A percentile compares a stretch with the other conserved stretches of the same genome.
These are phyloP conservation scores for Melanotaenia trifasciata DNA, from an alignment of 2,797 vertebrate species.

Conservation along the genomic window DNA sequence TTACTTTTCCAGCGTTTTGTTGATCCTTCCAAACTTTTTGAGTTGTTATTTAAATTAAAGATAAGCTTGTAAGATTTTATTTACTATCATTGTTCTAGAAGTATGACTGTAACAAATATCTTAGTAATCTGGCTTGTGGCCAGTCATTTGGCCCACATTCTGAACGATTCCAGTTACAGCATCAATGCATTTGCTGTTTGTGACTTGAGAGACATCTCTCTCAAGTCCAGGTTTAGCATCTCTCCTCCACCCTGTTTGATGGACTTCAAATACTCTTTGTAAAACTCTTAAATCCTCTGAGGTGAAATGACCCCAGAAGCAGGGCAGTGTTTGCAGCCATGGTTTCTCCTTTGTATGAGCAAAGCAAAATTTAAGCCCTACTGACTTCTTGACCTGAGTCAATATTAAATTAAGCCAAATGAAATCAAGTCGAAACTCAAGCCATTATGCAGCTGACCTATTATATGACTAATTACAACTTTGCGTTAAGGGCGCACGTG, in stretches of 20 bases:
- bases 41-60: neutral
- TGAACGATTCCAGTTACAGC: neutral
- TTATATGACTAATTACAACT: neutral
- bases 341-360: slow-evolving; percentile 27
- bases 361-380: slow-evolving; percentile 45
- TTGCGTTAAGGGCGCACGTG: neutral
- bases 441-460: neutral
- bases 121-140: neutral
- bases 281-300: slow-evolving; percentile 66
- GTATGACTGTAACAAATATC: neutral
- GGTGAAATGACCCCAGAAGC: slow-evolving; percentile 77
- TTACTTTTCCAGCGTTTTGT: neutral
- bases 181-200: neutral
- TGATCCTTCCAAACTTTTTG: too few relatives aligned
- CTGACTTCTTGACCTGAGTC: slow-evolving; percentile 36
- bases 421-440: slow-evolving; percentile 16
- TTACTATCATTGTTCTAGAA: neutral
- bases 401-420: slow-evolving; percentile 17
- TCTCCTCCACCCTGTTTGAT: slow-evolving; percentile 50
- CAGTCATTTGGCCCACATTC: neutral
- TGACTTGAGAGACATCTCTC: slow-evolving; percentile 44
- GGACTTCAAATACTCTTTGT: slow-evolving; percentile 61
- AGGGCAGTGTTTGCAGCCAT: slow-evolving; percentile 60
- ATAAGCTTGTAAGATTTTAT: neutral
- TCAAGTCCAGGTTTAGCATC: slow-evolving; percentile 41